Evolutionary conservation across 2,797 vertebrate genomes (phyloP).

Genomic region (Enoplosus armatus): DNA sequence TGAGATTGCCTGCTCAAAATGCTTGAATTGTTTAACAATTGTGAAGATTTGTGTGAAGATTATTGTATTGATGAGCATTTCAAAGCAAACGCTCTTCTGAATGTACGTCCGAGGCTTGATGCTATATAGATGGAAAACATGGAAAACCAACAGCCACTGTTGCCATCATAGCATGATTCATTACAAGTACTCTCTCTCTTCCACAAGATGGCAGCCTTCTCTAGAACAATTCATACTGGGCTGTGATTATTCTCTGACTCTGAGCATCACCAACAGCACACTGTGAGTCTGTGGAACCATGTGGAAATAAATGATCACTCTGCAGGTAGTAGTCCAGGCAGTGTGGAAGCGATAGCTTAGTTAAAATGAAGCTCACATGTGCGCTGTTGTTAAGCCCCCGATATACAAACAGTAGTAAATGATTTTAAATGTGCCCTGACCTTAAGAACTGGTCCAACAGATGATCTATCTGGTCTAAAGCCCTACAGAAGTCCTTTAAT

Average conservation of each 20-base stretch:
- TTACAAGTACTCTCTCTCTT: background rate
- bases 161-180: background rate
- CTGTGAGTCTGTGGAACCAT: background rate
- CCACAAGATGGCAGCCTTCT: conserved; percentile 61
- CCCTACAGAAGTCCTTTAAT: conserved; percentile 52
- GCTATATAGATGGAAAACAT: background rate
- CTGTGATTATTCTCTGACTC: background rate
- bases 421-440: conserved; percentile 17
- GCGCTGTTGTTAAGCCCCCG: conserved; percentile 2
- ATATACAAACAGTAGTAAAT: conserved; percentile 21
- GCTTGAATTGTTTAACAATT: background rate
- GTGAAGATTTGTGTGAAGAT: background rate
- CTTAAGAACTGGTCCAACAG: conserved; percentile 29
- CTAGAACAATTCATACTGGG: conserved; percentile 1
- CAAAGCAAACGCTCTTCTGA: background rate
- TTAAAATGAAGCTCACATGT: background rate
- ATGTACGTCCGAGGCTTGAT: background rate
- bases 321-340: background rate
- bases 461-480: conserved; percentile 49
- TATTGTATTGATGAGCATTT: background rate
- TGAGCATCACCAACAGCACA: background rate
- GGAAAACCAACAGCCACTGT: background rate
- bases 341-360: background rate
- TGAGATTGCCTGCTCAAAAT: background rate
- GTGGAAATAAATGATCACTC: background rate